Percentiles rank a stretch among this genome's conserved stretches.
These are phyloP conservation scores for Bombus superbus DNA, from an alignment of 1,140 invertebrate genomes.

Conservation along the genomic window DNA sequence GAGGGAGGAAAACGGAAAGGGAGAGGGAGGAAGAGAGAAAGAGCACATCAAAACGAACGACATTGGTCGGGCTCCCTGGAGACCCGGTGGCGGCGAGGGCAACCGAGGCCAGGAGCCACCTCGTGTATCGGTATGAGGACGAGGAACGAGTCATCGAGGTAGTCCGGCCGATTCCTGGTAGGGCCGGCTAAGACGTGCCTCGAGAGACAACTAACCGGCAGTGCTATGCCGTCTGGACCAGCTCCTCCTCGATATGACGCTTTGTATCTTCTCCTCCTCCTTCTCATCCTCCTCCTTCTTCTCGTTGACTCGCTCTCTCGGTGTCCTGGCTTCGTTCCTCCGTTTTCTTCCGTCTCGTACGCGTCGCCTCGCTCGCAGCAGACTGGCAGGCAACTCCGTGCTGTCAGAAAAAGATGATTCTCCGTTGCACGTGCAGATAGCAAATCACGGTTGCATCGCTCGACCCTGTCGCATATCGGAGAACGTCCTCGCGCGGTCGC, in stretches of 20 bases:
- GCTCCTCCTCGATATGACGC: conserved; percentile 70
- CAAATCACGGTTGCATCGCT: conserved; percentile 44
- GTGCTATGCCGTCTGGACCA: conserved; percentile 70
- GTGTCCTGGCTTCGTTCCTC: not conserved
- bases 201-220: conserved; percentile 77
- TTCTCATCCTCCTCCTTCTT: not conserved
- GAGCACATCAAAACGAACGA: conserved; percentile 74
- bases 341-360: conserved; percentile 16
- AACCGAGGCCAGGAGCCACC: conserved; percentile 57
- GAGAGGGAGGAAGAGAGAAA: conserved; percentile 26
- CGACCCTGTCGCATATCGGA: not conserved
- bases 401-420: conserved; percentile 62
- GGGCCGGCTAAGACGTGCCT: conserved; percentile 76
- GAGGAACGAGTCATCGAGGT: conserved; percentile 74
- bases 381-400: conserved; percentile 56
- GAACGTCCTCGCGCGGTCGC: not conserved
- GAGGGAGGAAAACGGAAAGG: too few relatives aligned
- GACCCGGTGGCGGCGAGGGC: conserved; percentile 64
- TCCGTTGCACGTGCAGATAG: conserved; percentile 58
- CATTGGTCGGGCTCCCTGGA: conserved; percentile 69
- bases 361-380: conserved; percentile 33
- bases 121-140: conserved; percentile 63
- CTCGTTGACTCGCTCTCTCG: not conserved
- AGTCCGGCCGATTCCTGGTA: conserved; percentile 76
- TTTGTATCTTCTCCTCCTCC: conserved; percentile 59